phyloP scores from a whole-genome alignment of 2,113 vertebrate species.

The Aplodontia rufa region DNA sequence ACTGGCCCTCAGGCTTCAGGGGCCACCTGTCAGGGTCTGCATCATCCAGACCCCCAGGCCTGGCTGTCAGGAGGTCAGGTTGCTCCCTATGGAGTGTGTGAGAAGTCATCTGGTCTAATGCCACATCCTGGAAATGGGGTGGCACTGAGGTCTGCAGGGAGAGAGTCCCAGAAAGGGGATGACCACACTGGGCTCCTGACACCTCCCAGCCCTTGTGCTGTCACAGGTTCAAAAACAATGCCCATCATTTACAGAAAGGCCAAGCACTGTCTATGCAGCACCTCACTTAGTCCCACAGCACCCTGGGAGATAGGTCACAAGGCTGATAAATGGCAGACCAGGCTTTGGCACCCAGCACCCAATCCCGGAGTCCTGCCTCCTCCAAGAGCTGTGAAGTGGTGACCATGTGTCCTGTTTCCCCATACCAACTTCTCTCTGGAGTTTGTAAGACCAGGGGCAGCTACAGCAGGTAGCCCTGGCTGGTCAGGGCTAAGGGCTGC shows the following conservation, averaged over 20 bases:
- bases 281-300: background rate
- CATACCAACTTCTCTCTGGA: accelerated
- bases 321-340: background rate
- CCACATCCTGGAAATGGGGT: background rate
- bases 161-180: accelerated
- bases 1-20: background rate
- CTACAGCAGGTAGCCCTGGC: too few relatives aligned
- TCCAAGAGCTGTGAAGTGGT: background rate
- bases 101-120: background rate
- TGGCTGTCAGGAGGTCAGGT: background rate
- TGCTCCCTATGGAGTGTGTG: background rate
- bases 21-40: background rate
- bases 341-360: background rate
- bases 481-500: background rate
- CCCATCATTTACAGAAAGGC: background rate
- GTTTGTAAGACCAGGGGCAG: background rate
- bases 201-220: background rate
- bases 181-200: background rate
- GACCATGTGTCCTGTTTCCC: background rate
- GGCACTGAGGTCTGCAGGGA: background rate
- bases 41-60: background rate
- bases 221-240: accelerated
- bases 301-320: background rate
- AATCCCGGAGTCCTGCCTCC: background rate
- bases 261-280: too few relatives aligned